phyloP scores from a whole-genome alignment of 92 coral and sea anemone species.

The Porites rus region DNA sequence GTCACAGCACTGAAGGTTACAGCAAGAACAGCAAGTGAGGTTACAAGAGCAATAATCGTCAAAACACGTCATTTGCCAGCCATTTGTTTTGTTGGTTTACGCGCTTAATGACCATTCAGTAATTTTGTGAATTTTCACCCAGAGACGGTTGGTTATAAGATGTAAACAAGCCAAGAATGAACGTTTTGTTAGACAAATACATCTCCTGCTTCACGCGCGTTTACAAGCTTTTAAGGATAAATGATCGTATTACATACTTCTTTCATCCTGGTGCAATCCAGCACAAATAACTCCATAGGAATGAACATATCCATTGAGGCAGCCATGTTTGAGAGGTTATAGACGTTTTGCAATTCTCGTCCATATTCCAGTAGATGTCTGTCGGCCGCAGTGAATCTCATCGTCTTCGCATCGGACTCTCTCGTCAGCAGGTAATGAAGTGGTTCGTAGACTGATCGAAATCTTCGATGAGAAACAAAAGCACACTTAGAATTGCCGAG shows the following conservation, averaged over 20 bases:
- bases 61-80: too few species aligned
- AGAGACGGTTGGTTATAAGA: too few species aligned
- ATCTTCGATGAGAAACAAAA: conserved; percentile 51
- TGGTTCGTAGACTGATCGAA: conserved; percentile 80
- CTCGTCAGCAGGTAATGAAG: conserved; percentile 78
- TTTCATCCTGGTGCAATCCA: conserved; percentile 87
- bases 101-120: too few species aligned
- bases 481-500: neutral
- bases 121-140: too few species aligned
- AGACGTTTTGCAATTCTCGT: conserved; percentile 82
- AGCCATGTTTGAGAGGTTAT: conserved; percentile 74
- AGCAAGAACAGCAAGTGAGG: too few species aligned
- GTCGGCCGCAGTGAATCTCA: conserved; percentile 77
- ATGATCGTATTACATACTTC: conserved; percentile 56
- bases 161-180: neutral
- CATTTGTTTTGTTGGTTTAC: too few species aligned
- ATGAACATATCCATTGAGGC: conserved; percentile 89
- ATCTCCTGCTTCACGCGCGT: neutral
- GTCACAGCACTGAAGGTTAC: too few species aligned
- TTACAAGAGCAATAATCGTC: too few species aligned
- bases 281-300: conserved; percentile 92
- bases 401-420: conserved; percentile 76
- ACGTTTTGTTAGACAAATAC: neutral
- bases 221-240: neutral
- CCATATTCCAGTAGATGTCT: conserved; percentile 85